Conservation (phyloP, 1,140 invertebrate species). For the Magallana angulata region DNA sequence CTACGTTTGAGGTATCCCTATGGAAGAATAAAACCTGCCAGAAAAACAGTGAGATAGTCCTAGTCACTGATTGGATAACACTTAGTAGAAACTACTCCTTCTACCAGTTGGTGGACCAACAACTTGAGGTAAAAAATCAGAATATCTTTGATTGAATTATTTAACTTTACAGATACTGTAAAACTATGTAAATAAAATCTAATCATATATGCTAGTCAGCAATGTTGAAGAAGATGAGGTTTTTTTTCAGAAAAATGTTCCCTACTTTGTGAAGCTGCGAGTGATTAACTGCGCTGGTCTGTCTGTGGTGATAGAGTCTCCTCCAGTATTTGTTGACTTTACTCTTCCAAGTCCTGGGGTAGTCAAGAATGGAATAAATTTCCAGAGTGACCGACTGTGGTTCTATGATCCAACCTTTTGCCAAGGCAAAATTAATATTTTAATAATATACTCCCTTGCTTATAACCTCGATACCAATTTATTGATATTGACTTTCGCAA, state of each 20-base stretch:
- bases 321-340: constrained; percentile 55
- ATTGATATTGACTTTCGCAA: too few relatives aligned
- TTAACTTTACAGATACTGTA: too few relatives aligned
- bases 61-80: constrained; percentile 54
- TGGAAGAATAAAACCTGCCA: constrained; percentile 58
- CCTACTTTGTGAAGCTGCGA: constrained; percentile 58
- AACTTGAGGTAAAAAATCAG: constrained; percentile 50
- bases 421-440: not conserved
- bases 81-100: constrained; percentile 56
- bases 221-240: too few relatives aligned
- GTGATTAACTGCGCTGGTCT: constrained; percentile 60
- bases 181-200: too few relatives aligned
- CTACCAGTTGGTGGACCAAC: constrained; percentile 62
- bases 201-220: too few relatives aligned
- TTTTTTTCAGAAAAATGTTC: constrained; percentile 39
- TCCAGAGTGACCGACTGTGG: constrained; percentile 58
- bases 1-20: constrained; percentile 56
- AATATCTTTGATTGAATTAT: too few relatives aligned
- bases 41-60: not conserved
- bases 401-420: constrained; percentile 21
- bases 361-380: constrained; percentile 58
- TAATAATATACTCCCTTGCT: too few relatives aligned
- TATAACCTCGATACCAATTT: too few relatives aligned
- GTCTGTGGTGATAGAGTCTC: constrained; percentile 30
- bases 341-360: constrained; percentile 51